Percentiles rank a stretch among this genome's conserved stretches.
Evolutionary conservation across 2,113 vertebrate genomes (phyloP).

Genomic region (Shinisaurus crocodilurus): DNA sequence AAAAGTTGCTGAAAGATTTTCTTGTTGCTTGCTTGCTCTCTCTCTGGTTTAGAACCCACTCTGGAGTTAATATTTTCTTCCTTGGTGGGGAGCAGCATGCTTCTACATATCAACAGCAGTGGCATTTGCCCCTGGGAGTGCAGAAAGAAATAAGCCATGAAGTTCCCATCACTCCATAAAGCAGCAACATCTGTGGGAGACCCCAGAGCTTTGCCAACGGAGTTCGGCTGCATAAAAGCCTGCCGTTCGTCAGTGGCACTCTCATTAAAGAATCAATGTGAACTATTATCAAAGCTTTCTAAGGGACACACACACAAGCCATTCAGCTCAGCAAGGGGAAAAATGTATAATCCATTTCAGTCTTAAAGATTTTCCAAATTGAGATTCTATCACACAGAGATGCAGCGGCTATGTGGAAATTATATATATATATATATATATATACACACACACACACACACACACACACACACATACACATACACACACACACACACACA

Average conservation of each 20-base stretch:
- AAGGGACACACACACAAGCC: constrained; percentile 48
- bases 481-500: too few species aligned
- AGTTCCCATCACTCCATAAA: constrained; percentile 66
- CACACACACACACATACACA: too few species aligned
- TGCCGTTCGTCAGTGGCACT: constrained; percentile 60
- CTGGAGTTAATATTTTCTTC: constrained; percentile 29
- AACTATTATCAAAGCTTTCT: constrained; percentile 38
- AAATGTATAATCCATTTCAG: constrained; percentile 52
- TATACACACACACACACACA: not conserved
- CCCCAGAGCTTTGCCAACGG: constrained; percentile 49
- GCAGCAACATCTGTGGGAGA: constrained; percentile 58
- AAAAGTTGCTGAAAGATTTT: not conserved
- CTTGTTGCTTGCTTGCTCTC: not conserved
- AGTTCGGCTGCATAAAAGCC: constrained; percentile 56
- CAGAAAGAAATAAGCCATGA: constrained; percentile 67
- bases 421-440: not conserved
- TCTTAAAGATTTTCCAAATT: constrained; percentile 52
- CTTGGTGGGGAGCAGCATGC: constrained; percentile 20
- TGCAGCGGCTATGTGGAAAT: not conserved
- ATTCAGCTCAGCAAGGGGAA: constrained; percentile 52
- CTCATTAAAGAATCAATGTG: constrained; percentile 66
- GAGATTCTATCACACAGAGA: constrained; percentile 37
- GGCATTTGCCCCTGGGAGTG: constrained; percentile 58
- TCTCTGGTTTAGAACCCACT: not conserved
- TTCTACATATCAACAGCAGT: constrained; percentile 45